phyloP scores from a whole-genome alignment of 1,140 invertebrate species.

The Penaeus indicus region DNA sequence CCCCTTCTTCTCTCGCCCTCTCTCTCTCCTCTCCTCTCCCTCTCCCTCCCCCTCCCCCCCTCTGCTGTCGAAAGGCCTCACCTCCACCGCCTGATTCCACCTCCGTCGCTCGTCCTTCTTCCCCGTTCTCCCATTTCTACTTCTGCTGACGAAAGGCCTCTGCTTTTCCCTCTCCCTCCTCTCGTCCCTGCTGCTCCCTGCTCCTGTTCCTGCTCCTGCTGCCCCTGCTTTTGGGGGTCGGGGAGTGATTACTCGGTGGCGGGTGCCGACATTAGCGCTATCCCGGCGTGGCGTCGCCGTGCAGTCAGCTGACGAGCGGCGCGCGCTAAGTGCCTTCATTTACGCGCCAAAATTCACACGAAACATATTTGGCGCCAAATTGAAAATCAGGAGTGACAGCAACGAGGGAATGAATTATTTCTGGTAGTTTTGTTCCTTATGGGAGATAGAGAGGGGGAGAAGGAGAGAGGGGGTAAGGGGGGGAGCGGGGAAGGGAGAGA shows the following conservation, averaged over 20 bases:
- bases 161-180: background rate
- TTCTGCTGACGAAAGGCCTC: background rate
- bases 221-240: background rate
- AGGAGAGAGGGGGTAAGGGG: background rate
- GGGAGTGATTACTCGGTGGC: constrained; percentile 46
- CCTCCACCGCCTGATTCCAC: too few relatives aligned
- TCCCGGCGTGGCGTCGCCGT: constrained; percentile 40
- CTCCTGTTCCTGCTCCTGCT: constrained; percentile 6
- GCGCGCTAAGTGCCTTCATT: constrained; percentile 64
- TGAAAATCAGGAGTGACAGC: constrained; percentile 63
- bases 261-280: constrained; percentile 51
- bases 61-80: too few relatives aligned
- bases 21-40: too few relatives aligned
- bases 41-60: too few relatives aligned
- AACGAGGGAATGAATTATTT: constrained; percentile 62
- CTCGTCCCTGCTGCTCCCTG: background rate
- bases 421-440: constrained; percentile 51
- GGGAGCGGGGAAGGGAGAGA: too few relatives aligned
- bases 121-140: background rate
- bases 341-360: constrained; percentile 62
- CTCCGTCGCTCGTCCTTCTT: background rate
- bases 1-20: too few relatives aligned
- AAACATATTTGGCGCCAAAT: constrained; percentile 63
- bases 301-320: constrained; percentile 48
- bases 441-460: background rate